phyloP scores from a whole-genome alignment of 2,797 vertebrate species.

The Philypnodon macrostomus region DNA sequence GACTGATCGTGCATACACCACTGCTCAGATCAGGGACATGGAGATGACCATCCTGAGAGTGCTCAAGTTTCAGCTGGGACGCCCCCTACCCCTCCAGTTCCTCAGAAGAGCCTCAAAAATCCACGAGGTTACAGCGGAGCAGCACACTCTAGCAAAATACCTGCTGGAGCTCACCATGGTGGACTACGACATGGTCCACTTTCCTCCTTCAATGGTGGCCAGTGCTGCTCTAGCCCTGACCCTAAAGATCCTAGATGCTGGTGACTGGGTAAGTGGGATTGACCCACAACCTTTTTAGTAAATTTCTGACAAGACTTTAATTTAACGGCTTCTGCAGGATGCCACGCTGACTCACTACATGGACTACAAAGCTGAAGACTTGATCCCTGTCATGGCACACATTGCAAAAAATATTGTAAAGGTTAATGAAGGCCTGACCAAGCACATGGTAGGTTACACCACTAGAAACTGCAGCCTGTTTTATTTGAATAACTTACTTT shows the following conservation, averaged over 20 bases:
- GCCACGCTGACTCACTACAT: constrained; percentile 78
- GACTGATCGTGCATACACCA: constrained; percentile 78
- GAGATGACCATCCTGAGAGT: constrained; percentile 76
- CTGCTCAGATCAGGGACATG: constrained; percentile 79
- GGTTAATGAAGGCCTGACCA: constrained; percentile 74
- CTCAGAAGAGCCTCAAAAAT: constrained; percentile 80
- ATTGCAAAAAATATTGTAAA: constrained; percentile 86
- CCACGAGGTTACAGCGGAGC: constrained; percentile 76
- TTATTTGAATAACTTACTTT: neutral
- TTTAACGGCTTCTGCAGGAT: no score
- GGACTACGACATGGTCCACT: constrained; percentile 85
- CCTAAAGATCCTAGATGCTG: constrained; percentile 76
- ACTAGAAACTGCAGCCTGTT: no score
- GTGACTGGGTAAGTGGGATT: constrained; percentile 84
- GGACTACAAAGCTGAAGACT: constrained; percentile 71
- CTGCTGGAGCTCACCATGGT: constrained; percentile 85
- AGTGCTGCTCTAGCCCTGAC: constrained; percentile 82
- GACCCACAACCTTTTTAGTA: no score
- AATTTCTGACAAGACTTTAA: no score
- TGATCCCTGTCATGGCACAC: constrained; percentile 81
- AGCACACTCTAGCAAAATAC: constrained; percentile 83
- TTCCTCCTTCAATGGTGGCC: constrained; percentile 81
- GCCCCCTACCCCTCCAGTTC: constrained; percentile 80
- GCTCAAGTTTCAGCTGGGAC: constrained; percentile 75
- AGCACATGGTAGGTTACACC: constrained; percentile 74